A percentile compares a stretch with the other conserved stretches of the same genome.
phyloP scores from a whole-genome alignment of 2,797 vertebrate genomes.

The Podargus strigoides region DNA sequence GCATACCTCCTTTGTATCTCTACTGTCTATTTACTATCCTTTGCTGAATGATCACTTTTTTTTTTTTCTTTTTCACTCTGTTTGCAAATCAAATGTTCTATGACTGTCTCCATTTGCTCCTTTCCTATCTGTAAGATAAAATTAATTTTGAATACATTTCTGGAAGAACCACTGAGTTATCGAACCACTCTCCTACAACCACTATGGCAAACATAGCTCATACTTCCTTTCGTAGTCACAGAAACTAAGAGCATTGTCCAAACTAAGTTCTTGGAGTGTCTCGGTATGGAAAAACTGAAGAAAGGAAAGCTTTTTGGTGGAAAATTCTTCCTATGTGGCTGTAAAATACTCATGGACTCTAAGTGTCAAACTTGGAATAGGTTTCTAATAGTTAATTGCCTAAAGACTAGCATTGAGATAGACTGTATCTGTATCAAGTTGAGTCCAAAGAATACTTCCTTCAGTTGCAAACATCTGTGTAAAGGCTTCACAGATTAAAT shows the following conservation, averaged over 20 bases:
- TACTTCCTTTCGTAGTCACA: neutral
- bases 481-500: neutral
- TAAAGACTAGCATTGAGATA: neutral
- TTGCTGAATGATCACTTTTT: neutral
- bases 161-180: neutral
- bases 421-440: neutral
- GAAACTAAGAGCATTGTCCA: neutral
- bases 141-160: neutral
- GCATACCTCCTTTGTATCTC: neutral
- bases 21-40: neutral
- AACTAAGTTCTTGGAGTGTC: neutral
- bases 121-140: neutral
- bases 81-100: neutral
- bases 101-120: neutral
- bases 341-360: neutral
- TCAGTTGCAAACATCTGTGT: neutral
- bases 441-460: neutral
- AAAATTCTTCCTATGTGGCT: neutral
- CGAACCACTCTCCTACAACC: neutral
- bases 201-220: neutral
- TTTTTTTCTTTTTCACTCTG: neutral
- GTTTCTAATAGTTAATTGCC: neutral
- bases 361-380: neutral
- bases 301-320: neutral
- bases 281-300: neutral